A percentile compares a stretch with the other conserved stretches of the same genome.
Conservation (phyloP, 2,888 invertebrate genomes). For the Capitulum mitella region DNA sequence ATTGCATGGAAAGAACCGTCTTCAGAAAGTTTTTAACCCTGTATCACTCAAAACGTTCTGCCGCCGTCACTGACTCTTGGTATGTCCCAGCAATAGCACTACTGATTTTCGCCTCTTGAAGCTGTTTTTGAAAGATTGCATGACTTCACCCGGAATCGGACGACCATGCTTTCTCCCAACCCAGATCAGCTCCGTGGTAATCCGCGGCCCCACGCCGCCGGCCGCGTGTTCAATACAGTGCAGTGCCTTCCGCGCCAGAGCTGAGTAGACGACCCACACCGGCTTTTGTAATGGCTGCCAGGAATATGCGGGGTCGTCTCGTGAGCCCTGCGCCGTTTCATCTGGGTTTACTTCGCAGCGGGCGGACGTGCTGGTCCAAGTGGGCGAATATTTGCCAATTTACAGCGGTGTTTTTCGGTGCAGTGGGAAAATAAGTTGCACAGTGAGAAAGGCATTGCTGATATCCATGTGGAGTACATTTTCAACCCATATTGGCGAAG, state of each 20-base stretch:
- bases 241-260: slow-evolving; percentile 21
- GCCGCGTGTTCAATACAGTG: slow-evolving; percentile 23
- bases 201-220: background rate
- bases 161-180: background rate
- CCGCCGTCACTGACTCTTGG: too few species aligned
- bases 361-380: background rate
- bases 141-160: too few species aligned
- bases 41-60: too few species aligned
- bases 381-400: background rate
- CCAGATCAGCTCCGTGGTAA: background rate
- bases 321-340: background rate
- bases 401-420: background rate
- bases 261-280: slow-evolving; percentile 4
- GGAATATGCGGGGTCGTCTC: slow-evolving; percentile 21
- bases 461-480: background rate
- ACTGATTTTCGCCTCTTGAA: too few species aligned
- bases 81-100: too few species aligned
- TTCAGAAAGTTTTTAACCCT: too few species aligned
- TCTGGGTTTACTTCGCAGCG: slow-evolving; percentile 24
- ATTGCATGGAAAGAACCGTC: too few species aligned
- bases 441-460: background rate
- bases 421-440: background rate
- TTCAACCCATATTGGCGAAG: background rate
- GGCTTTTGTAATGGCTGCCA: slow-evolving; percentile 23
- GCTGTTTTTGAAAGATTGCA: too few species aligned